These are phyloP conservation scores for Aspidoscelis tigris DNA, from an alignment of 2,113 vertebrate genomes.

Conservation along the genomic window DNA sequence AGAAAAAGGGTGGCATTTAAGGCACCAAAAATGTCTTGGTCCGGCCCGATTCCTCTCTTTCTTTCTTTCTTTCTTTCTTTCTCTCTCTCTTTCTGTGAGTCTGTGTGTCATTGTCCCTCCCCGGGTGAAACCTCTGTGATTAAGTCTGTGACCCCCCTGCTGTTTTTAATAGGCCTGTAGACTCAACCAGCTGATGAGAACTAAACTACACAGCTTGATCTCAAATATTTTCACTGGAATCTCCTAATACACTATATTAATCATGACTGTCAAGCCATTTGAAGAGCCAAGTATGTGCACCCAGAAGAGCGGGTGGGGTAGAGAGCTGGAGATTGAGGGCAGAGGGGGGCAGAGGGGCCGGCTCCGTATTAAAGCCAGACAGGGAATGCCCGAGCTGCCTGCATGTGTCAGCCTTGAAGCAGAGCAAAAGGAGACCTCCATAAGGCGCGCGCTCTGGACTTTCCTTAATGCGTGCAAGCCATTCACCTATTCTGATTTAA, in stretches of 20 bases:
- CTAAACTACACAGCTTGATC: constrained; percentile 76
- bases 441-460: not conserved
- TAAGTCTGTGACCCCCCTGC: constrained; percentile 81
- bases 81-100: constrained; percentile 37
- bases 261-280: constrained; percentile 84
- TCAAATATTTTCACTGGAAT: constrained; percentile 81
- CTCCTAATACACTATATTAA: constrained; percentile 87
- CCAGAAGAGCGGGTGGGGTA: constrained; percentile 67
- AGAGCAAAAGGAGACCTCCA: not conserved
- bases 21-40: not conserved
- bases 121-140: constrained; percentile 79
- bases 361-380: constrained; percentile 67
- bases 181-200: constrained; percentile 79
- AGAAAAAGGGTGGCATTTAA: not conserved
- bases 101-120: constrained; percentile 70
- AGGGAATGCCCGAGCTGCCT: constrained; percentile 1
- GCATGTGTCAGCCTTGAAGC: not conserved
- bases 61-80: not conserved
- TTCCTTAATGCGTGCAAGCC: rapidly evolving
- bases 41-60: not conserved
- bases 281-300: constrained; percentile 75
- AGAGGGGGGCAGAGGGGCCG: constrained; percentile 48
- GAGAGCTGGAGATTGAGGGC: constrained; percentile 1
- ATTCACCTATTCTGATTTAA: not conserved
- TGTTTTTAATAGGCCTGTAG: constrained; percentile 81